Base-by-base conservation (phyloP, 2,888 invertebrate species). In the Hyles lineata region DNA sequence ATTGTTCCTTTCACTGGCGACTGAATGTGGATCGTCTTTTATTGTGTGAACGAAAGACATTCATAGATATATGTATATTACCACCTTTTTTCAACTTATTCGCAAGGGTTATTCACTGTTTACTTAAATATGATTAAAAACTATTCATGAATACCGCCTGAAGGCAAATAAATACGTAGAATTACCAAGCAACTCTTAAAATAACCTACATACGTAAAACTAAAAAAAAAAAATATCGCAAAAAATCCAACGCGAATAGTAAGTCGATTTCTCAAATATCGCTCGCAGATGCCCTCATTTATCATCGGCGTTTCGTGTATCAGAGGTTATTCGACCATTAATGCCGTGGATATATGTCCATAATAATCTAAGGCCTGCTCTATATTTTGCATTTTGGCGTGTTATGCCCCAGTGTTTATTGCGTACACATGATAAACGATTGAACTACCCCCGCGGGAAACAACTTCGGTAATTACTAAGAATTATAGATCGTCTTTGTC, bases 261-360 rank as follows among this genome's bases (percentile, higher is more conserved):
- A 80, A 82, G 76, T 80, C 76, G 52, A 67, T 60, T 70, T 61
- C 70, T 62, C 55, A 74, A 71, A 63, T 67, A 25, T 85, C 82
- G 77, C 74, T 79, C 76, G 74, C 86, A 86, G 84, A 81, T 82
- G 79, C 74, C 74, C 74, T 79, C 80, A 87, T 89, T 87, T 83
- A 88, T 87, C 86, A 89, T 80, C 76, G 74, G 73, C 75, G 76
- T 74, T 81, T 78, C 82, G 78, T 81, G 81, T 85, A 82, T 82
- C 83, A 80, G 79, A 78, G 82, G 81, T 85, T 83, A 86, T 82
- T 80, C 84, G 80, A 84, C 81, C 87, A 84, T 86, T 86, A 86
- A 87, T 85, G 80, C 78, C 78, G 75, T 74, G 77, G 78, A 79
- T 76, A 79, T 82, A 82, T 76, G 75, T 76, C 74, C 74, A 80